Evolutionary conservation across 2,888 invertebrate species (phyloP).

Genomic region (Drosophila atroscutellata): DNA sequence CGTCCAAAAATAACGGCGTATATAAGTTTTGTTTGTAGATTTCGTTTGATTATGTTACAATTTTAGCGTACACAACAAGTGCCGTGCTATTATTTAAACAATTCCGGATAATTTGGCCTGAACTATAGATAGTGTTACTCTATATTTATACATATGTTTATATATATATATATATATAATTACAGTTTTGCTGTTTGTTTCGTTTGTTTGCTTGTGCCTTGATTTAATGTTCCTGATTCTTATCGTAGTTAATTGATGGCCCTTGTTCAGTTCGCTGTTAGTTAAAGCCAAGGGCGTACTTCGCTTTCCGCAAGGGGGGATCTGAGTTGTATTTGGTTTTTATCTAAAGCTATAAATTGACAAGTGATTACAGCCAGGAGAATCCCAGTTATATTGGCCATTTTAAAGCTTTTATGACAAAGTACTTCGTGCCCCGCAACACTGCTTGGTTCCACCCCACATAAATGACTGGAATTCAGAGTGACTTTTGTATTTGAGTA

Average conservation of each 20-base stretch:
- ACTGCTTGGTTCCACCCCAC: neutral
- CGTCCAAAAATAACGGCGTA: conserved; percentile 45
- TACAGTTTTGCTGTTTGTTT: conserved; percentile 12
- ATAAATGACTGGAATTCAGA: neutral
- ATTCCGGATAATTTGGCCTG: conserved; percentile 33
- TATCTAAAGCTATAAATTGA: neutral
- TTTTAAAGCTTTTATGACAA: neutral
- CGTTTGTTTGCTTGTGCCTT: conserved; percentile 5
- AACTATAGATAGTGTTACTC: conserved; percentile 1
- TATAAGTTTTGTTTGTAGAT: conserved; percentile 20
- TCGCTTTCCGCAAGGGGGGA: neutral
- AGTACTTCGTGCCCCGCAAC: neutral
- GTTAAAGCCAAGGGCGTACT: neutral
- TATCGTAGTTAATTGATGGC: conserved; percentile 33
- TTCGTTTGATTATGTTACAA: conserved; percentile 43
- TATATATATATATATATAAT: conserved; percentile 9
- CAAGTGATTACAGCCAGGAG: neutral
- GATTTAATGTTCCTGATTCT: conserved; percentile 34
- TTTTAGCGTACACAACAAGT: conserved; percentile 46
- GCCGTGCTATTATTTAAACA: conserved; percentile 58
- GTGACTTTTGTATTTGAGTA: neutral
- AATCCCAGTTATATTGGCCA: neutral
- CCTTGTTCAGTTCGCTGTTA: conserved; percentile 1
- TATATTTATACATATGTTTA: neutral
- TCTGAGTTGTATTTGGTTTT: neutral